Evolutionary conservation across 1,140 invertebrate genomes (phyloP).

Genomic region (Drosophila rhopaloa): DNA sequence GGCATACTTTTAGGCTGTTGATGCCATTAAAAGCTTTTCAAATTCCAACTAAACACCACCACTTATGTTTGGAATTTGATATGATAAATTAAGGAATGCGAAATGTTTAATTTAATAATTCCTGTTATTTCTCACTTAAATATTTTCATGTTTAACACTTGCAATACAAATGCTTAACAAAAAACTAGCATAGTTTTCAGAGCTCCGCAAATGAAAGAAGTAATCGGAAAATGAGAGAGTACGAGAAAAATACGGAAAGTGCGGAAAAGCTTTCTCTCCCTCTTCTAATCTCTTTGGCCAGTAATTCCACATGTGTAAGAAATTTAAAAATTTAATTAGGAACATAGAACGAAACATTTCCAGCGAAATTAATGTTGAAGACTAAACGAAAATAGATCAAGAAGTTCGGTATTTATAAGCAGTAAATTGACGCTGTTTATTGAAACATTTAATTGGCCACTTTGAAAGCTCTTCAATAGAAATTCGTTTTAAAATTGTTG

Average conservation of each 20-base stretch:
- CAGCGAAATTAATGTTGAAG: constrained; percentile 40
- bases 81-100: constrained; percentile 7
- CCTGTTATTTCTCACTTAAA: not conserved
- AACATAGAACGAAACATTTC: constrained; percentile 17
- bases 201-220: not conserved
- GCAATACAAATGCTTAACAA: constrained; percentile 11
- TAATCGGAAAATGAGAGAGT: constrained; percentile 1
- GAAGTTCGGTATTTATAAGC: constrained; percentile 55
- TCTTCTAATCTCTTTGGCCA: not conserved
- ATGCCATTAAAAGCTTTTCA: constrained; percentile 31
- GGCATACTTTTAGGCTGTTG: constrained; percentile 25
- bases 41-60: not conserved
- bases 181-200: constrained; percentile 30
- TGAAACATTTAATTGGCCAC: constrained; percentile 73
- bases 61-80: not conserved
- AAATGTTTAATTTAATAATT: constrained; percentile 1
- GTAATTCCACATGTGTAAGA: constrained; percentile 43
- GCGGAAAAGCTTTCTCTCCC: constrained; percentile 15
- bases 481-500: constrained; percentile 36
- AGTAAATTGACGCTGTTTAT: constrained; percentile 65
- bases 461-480: constrained; percentile 44
- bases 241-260: constrained; percentile 5
- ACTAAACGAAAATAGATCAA: constrained; percentile 57
- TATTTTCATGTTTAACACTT: constrained; percentile 12
- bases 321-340: constrained; percentile 46